Base-by-base conservation (phyloP, 2,797 vertebrate species). In the Anguilla pacifica region DNA sequence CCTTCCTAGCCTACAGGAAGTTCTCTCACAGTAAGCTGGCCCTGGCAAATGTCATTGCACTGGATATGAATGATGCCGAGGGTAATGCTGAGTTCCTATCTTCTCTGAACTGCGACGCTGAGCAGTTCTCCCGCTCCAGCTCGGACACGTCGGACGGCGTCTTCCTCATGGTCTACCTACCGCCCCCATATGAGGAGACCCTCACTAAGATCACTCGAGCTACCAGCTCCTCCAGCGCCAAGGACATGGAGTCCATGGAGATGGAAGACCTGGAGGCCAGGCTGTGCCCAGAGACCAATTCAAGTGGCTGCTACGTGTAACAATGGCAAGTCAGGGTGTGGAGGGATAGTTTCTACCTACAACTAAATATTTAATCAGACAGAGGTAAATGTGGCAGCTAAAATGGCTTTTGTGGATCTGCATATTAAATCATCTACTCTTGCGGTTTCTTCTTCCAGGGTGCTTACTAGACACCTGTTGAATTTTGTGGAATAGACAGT, bases 121-220 rank as follows among this genome's bases (percentile, higher is more conserved):
- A 95, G 51, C 94, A 94, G 46, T 93, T 94, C 67, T 91, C 93
- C 88, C 95, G 95, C 93, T 94, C 93, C 83, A 95, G 95, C 90
- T 96, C 94, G 0, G 92, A 95, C 0, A 91, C 91, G 0, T 95
- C 95, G 0, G 95, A 96, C 0, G 94, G 95, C 0, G 95, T 96
- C 87, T 95, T 95, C n/a, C 95, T 96, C 87, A 95, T 96, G 0
- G 90, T 95, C 35, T 96, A 96, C 19, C 95, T 96, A 88, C 97
- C 96, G 9, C 96, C 97, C 0, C 97, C 96, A 0, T 98, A 98
- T 0, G 97, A 98, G 87, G 96, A 98, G 86, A 97, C 97, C 67
- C 97, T 97, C 85, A 95, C 95, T 91, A 95, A 95, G 89, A 93
- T 94, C 1, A 91, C 95, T 39, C 88, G 92, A 59, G 95, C 94